Evolutionary conservation across 2,797 vertebrate genomes (phyloP).

Genomic region (Podarcis lilfordi): DNA sequence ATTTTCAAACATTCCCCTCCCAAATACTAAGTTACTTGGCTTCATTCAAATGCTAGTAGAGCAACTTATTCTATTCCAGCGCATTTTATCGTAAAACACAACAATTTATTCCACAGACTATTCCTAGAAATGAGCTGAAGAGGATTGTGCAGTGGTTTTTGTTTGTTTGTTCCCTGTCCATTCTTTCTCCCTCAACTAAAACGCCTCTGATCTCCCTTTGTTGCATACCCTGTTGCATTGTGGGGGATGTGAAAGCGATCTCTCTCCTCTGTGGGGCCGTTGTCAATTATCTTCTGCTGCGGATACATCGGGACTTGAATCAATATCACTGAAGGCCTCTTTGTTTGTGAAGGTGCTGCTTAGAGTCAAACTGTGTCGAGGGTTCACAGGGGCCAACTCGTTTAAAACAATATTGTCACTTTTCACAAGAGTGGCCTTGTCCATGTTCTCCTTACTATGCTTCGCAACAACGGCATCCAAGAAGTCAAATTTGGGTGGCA

Average conservation of each 20-base stretch:
- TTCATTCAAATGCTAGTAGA: constrained; percentile 27
- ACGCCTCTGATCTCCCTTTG: constrained; percentile 53
- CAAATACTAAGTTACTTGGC: constrained; percentile 17
- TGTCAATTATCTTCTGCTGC: constrained; percentile 83
- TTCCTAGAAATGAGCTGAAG: constrained; percentile 38
- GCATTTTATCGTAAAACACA: constrained; percentile 48
- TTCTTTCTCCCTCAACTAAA: constrained; percentile 53
- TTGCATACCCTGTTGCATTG: constrained; percentile 33
- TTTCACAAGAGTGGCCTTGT: constrained; percentile 94
- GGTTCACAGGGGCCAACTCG: constrained; percentile 91
- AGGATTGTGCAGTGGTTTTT: constrained; percentile 56
- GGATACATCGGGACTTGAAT: constrained; percentile 92
- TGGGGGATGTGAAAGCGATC: constrained; percentile 41
- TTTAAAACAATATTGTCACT: constrained; percentile 92
- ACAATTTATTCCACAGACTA: constrained; percentile 32
- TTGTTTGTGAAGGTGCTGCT: constrained; percentile 91
- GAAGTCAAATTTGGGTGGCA: constrained; percentile 93
- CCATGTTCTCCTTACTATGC: constrained; percentile 96
- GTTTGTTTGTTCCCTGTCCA: constrained; percentile 24
- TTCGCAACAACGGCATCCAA: constrained; percentile 93
- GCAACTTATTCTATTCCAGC: constrained; percentile 16
- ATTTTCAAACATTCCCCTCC: constrained; percentile 4
- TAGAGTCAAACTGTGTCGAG: constrained; percentile 88
- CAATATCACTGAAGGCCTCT: constrained; percentile 89
- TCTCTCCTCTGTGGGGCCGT: constrained; percentile 56